A percentile compares a stretch with the other conserved stretches of the same genome.
phyloP scores from a whole-genome alignment of 2,888 invertebrate genomes.

The Standfussiana lucernea region DNA sequence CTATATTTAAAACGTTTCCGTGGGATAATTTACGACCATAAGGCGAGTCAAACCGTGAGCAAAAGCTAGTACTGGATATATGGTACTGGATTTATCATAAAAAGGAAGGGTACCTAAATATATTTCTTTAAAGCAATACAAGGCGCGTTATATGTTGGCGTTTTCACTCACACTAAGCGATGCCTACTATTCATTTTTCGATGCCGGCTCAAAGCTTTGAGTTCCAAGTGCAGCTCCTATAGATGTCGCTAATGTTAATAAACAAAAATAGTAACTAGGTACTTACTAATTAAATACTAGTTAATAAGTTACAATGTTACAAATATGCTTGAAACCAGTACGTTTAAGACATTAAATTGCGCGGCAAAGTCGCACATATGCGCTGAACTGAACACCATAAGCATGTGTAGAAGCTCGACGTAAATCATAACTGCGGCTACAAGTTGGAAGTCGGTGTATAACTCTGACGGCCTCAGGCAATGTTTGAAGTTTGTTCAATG shows the following conservation, averaged over 20 bases:
- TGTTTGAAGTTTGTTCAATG: slow-evolving; percentile 59
- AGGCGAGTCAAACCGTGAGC: too few relatives aligned
- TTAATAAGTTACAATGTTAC: background rate
- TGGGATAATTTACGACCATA: too few relatives aligned
- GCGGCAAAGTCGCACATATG: slow-evolving; percentile 24
- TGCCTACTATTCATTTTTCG: background rate
- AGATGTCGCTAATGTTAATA: background rate
- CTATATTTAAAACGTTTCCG: too few relatives aligned
- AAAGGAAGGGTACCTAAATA: too few relatives aligned
- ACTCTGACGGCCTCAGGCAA: slow-evolving; percentile 68
- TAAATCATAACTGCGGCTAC: slow-evolving; percentile 71
- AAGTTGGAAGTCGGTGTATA: slow-evolving; percentile 68
- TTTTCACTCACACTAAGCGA: background rate
- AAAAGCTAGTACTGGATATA: too few relatives aligned
- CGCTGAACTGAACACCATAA: slow-evolving; percentile 24
- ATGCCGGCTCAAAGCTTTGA: background rate
- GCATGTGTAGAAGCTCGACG: slow-evolving; percentile 54
- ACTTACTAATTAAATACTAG: background rate
- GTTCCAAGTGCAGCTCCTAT: background rate
- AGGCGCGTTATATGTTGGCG: background rate
- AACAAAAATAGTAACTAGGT: too few relatives aligned
- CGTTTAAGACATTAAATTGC: slow-evolving; percentile 17
- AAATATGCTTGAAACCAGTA: background rate
- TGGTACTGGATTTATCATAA: too few relatives aligned
- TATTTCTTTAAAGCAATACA: background rate